Evolutionary conservation across 35 echinoderm and acorn worm genomes (phyloP).

Genomic region (Nesometra sesokonis): DNA sequence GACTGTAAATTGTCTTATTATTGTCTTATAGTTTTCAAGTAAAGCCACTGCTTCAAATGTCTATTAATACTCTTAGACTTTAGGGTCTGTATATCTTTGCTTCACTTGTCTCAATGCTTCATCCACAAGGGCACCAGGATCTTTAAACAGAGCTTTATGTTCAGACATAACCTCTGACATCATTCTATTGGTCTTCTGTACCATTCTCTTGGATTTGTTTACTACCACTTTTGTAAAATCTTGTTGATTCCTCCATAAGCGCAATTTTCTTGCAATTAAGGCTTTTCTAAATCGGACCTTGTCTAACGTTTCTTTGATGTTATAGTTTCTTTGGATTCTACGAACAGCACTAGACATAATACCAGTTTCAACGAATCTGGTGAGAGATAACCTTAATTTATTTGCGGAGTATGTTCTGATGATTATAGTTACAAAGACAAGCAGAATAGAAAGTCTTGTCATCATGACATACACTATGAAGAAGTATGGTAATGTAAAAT

Average conservation of each 20-base stretch:
- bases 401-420: neutral
- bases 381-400: neutral
- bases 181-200: neutral
- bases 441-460: neutral
- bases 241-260: neutral
- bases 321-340: neutral
- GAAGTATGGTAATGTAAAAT: neutral
- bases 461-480: neutral
- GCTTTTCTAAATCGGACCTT: neutral
- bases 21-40: too few species aligned
- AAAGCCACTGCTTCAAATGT: too few species aligned
- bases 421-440: neutral
- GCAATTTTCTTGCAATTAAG: neutral
- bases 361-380: neutral
- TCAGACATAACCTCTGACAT: neutral
- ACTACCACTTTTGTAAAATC: neutral
- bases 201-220: neutral
- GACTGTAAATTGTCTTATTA: too few species aligned
- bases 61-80: too few species aligned
- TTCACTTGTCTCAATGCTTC: neutral
- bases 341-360: neutral
- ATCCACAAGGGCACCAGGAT: neutral
- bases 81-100: neutral
- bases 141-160: neutral
- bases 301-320: neutral